Evolutionary conservation across 2,797 vertebrate genomes (phyloP), one percentile per base, ranked within the genome.

Genomic region (Echeneis naucrates): DNA sequence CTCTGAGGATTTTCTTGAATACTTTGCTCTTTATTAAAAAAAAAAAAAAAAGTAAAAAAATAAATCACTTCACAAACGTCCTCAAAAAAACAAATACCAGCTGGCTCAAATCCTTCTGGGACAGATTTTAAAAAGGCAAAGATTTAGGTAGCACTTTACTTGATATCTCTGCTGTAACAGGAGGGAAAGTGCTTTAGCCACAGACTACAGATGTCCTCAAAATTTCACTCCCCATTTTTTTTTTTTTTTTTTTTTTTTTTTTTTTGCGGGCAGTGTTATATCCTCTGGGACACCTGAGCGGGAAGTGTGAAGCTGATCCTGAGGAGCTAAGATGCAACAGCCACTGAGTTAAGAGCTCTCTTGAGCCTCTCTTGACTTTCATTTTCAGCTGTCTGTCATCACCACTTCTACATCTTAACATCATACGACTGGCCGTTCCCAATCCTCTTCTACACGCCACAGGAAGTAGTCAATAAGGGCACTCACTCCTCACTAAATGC

Each of bases 401-500:
- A 78, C 68, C 33, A 54, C 38, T 30, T 57, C 71, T 52, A 32
- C 74, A 42, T 72, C 77, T 75, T 74, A 30, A 86, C 76, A 84
- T 54, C 57, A 32, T n/a, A 21, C 73, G 48, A 76, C 61, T 58
- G 33, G 57, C 77, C 76, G 67, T 63, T 75, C 44, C 40, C 52
- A 65, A 47, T 78, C 33, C 23, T 72, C 56, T 59, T 47, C 50
- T 10, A 35, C 55, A 32, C 66, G 70, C 77, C 57, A 16, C 33
- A 72, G 73, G 75, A 74, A 62, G 32, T 32, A 58, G 52, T 82
- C 72, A 67, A 77, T 69, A 67, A 55, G 21, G 52, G 47, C 68
- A 54, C 63, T 83, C 80, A 83, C 64, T 87, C 78, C 71, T 65
- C 58, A 75, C 65, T 82, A 84, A 88, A 71, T 59, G 71, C 68